phyloP scores from a whole-genome alignment of 2,888 invertebrate genomes.

The Congeria kusceri region DNA sequence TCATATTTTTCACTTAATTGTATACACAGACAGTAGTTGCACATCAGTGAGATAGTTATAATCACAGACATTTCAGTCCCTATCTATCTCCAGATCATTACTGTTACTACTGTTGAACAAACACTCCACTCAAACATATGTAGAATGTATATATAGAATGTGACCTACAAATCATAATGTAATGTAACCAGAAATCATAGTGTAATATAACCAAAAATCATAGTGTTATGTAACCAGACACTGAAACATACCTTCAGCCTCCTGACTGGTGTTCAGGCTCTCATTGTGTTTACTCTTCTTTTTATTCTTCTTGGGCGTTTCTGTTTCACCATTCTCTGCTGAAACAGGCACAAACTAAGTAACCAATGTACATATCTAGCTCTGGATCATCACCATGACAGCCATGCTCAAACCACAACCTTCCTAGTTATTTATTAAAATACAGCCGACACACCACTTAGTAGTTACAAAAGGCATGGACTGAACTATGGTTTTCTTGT shows the following conservation, averaged over 20 bases:
- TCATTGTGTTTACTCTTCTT: slow-evolving; percentile 59
- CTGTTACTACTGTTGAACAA: neutral
- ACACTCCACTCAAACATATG: too few species aligned
- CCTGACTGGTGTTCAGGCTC: slow-evolving; percentile 53
- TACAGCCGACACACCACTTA: neutral
- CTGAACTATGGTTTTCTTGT: too few species aligned
- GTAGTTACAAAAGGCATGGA: neutral
- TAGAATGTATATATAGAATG: too few species aligned
- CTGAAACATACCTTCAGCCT: slow-evolving; percentile 13
- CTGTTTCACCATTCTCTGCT: slow-evolving; percentile 50
- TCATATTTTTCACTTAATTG: too few species aligned
- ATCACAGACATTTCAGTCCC: slow-evolving; percentile 34
- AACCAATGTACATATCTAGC: slow-evolving; percentile 26
- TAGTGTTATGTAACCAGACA: too few species aligned
- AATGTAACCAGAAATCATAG: too few species aligned
- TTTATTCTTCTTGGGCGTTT: slow-evolving; percentile 64
- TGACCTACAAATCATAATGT: too few species aligned
- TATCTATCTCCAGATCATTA: slow-evolving; percentile 46
- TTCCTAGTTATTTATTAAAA: too few species aligned
- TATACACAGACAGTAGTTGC: neutral
- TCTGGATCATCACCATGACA: slow-evolving; percentile 30
- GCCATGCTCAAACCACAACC: neutral
- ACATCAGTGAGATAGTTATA: slow-evolving; percentile 38
- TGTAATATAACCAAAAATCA: too few species aligned
- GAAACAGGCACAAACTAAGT: slow-evolving; percentile 6